These are phyloP conservation scores for Megastigmus dorsalis DNA, from an alignment of 2,888 invertebrate species.

Conservation along the genomic window DNA sequence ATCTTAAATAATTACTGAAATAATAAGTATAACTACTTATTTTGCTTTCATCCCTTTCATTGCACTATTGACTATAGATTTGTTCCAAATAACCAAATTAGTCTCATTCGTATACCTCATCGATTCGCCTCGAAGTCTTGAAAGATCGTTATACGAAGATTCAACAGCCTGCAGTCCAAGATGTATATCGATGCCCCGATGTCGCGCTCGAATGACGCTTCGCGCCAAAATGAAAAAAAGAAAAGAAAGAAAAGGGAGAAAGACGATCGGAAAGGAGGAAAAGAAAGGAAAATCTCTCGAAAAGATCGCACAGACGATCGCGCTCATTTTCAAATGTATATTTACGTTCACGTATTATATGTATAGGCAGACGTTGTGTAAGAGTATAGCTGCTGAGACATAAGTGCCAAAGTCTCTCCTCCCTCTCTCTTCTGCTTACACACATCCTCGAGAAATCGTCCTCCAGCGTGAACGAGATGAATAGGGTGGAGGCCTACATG, in stretches of 20 bases:
- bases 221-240: background rate
- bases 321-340: conserved; percentile 5
- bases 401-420: conserved; percentile 25
- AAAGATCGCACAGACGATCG: conserved; percentile 8
- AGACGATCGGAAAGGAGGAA: no score
- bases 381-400: conserved; percentile 9
- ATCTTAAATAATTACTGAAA: no score
- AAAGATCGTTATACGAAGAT: background rate
- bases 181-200: no score
- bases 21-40: no score
- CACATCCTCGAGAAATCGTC: conserved; percentile 9
- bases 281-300: no score
- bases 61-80: background rate
- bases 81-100: background rate
- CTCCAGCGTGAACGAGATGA: conserved; percentile 10
- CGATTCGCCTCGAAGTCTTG: background rate
- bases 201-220: background rate
- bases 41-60: background rate
- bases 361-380: background rate
- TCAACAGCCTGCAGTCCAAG: no score
- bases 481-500: no score
- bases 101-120: background rate
- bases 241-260: no score
- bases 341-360: background rate
- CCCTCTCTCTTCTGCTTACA: no score